Base-by-base conservation (phyloP, 2,797 vertebrate genomes). In the Heteromormyrus szaboi region DNA sequence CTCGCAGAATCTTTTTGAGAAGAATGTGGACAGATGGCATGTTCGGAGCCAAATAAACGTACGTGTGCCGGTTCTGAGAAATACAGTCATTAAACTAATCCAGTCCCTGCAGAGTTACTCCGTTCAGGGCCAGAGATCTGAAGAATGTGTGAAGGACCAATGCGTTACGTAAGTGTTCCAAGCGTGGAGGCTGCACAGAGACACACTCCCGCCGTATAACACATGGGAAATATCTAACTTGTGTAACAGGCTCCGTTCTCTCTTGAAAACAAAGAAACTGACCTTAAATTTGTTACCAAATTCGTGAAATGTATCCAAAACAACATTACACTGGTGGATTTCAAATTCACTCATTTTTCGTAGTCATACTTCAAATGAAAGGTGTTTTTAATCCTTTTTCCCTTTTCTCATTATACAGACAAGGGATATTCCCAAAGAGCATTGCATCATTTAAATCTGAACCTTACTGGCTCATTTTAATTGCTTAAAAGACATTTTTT, bases 391-490 rank as follows among this genome's bases (percentile, higher is more conserved):
- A 79, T 44, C 72, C 37, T 8, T 17, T 37, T 41, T 44, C 17
- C 7, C 37, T 79, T 44, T 29, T 72, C 65, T 72, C 65, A 72
- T 72, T 72, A 72, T 37, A 72, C 29, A 33, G 65, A 72, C 65
- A 72, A 33, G 29, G 65, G 65, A 72, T 72, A 83, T 83, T 83
- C 79, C 79, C 79, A 83, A n/a, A n/a, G 79, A 83, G 79, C 17
- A 83, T 48, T 83, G 41, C 79, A 44, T 48, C 79, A 83, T 83
- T 44, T 48, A 48, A 83, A 83, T 44, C 44, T 44, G 46, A 83
- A 22, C 79, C 41, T 83, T 83, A 44, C 76, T 83, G 37, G 79
- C n/a, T 22, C 41, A 48, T 48, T 48, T 83, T 81, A 81, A 81
- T 81, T 48, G 44, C 79, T 22, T 83, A 46, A 44, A 44, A 83